Base-by-base conservation (phyloP, 2,113 vertebrate species). In the Scytalopus superciliaris region DNA sequence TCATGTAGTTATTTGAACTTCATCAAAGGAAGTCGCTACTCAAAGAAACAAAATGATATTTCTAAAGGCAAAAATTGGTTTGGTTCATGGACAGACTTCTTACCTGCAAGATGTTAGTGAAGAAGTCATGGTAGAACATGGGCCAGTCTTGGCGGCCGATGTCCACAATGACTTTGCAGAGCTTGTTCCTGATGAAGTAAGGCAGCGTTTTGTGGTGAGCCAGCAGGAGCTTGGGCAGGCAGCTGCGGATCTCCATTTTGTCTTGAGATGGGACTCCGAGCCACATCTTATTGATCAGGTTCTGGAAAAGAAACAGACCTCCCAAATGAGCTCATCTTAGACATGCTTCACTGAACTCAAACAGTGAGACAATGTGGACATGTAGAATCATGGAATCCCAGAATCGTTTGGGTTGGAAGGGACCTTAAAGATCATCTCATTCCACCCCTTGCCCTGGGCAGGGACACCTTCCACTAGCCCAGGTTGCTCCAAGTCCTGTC, bases 81-180 rank as follows among this genome's bases (percentile, higher is more conserved):
- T 23, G 31, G 27, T 12, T 33, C 5, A 14, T 4, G 14, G n/a
- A 4, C 30, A 35, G 40, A 7, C 7, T 9, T 17, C 90, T 94
- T 93, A 99, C 99, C 99, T 99, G 99, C 94, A 99, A 98, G 66
- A 99, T 99, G 97, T 99, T 99, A 76, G 99, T 99, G 96, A 99
- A 99, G 96, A 99, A 99, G 96, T 99, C 99, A 42, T 99, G 99
- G 97, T 99, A 99, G 98, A 99, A 99, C 99, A 99, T 99, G 0
- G 99, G 99, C 99, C 99, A 99, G 95, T 99, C 99, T 59, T 99
- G 99, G 90, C 99, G 98, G 89, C 99, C 99, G 19, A 99, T 99
- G 88, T 99, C 99, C 91, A 99, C 99, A 2, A 99, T 99, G 96
- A 99, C 99, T 97, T 99, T 99, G 97, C 99, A 99, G 94, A 99